Evolutionary conservation across 1,140 invertebrate genomes (phyloP), one percentile per base, ranked within the genome.

Genomic region (Micrasema longulum): DNA sequence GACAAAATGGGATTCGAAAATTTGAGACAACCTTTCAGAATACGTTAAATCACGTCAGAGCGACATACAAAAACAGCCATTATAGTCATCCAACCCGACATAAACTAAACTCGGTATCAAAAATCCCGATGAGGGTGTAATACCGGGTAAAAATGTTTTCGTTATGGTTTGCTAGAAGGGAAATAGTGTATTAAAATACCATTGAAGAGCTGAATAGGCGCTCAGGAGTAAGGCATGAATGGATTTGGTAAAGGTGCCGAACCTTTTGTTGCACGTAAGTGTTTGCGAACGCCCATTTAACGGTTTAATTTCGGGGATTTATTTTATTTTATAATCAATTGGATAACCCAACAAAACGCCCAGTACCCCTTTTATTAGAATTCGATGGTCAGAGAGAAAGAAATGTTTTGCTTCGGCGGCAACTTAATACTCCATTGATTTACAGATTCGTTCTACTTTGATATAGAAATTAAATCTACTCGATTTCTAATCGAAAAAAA

Each of bases 301-400:
- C 57, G 47, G 68, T 63, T 60, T 52, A 70, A 70, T 63, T 70
- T 70, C 50, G 22, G 60, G 45, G 57, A 23, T 69, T 43, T 62
- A 69, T 69, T 70, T 64, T 63, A 50, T 63, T 70, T 70, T 52
- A 64, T 31, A 70, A 70, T 70, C 68, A 70, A 70, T 70, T 70
- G 68, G 55, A 53, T 53, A 52, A 50, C 55, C 57, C 57, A 63
- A 70, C 68, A 70, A 70, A 70, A 70, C 68, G 68, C 68, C 68
- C 68, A 35, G 4, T 26, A 20, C 57, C 68, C 45, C 47, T 64
- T 64, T 52, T 31, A 31, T 31, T 70, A 16, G 22, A 14, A 26
- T 60, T 26, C 60, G 67, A 48, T 38, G 38, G 53, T 47, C 22
- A 31, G 7, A 4, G 67, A 35, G 36, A 35, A 60, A 41, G n/a